Base-by-base conservation (phyloP, 2,888 invertebrate genomes). In the Scelioninae gen. 1 region DNA sequence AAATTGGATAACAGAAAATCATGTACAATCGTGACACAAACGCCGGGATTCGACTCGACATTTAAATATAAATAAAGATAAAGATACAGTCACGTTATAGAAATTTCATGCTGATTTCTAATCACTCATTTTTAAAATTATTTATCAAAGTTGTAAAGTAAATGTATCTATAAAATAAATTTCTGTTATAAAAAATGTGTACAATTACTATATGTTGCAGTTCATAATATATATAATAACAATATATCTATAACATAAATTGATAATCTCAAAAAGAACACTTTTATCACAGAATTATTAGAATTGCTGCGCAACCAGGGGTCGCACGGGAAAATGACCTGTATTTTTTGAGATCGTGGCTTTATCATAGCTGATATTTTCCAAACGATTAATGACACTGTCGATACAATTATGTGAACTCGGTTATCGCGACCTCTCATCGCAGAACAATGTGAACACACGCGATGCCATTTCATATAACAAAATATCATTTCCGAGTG, bases 391-490 rank as follows among this genome's bases (percentile, higher is more conserved):
- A 66, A 72, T 72, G 66, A 66, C 66, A 58, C 40, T 38, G 65
- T 71, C 79, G 79, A 71, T 71, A 79, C 66, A 80, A 80, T 80
- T 80, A 74, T 66, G 68, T 58, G 71, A 49, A 49, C 32, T 15
- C 58, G 43, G n/a, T n/a, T 78, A 78, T 78, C 71, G 62, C 47
- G 51, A 23, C 6, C 29, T 32, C n/a, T 32, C 60, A 66, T 72
- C 66, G 55, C 47, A 47, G 29, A 72, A 79, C 66, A 79, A 79
- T 79, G 56, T 23, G 66, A 69, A 47, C 69, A 47, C 62, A 68
- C 55, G 66, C 55, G 62, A 62, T 63, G 34, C 47, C 58, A 31
- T 56, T 56, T 78, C 63, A 56, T 63, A 47, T 45, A 71, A 43
- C 23, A 7, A 71, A 69, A 34, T 55, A 34, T 31, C 58, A 40